phyloP scores from a whole-genome alignment of 2,888 invertebrate species.

The Rosalia funebris region DNA sequence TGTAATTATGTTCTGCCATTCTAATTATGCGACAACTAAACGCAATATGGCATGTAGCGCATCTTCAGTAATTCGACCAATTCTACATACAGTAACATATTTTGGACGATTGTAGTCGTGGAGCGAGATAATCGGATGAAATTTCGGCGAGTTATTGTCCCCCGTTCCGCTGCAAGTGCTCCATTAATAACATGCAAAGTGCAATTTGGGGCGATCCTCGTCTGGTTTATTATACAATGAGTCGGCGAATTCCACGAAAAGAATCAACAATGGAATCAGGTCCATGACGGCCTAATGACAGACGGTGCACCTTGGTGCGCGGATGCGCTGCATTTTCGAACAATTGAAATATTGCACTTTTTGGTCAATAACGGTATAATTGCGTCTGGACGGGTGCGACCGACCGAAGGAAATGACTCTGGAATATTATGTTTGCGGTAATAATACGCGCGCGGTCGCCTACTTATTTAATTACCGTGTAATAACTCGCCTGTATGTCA shows the following conservation, averaged over 20 bases:
- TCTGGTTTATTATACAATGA: constrained; percentile 20
- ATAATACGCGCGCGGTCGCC: constrained; percentile 6
- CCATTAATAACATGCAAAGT: constrained; percentile 2
- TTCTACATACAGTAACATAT: too few species aligned
- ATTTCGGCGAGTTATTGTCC: too few species aligned
- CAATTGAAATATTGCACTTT: constrained; percentile 22
- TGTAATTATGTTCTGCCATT: too few species aligned
- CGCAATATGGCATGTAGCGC: too few species aligned
- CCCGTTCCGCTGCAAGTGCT: too few species aligned
- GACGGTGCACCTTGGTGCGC: constrained; percentile 3
- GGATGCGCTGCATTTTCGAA: constrained; percentile 20
- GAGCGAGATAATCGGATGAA: too few species aligned
- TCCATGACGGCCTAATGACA: constrained; percentile 29
- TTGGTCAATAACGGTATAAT: constrained; percentile 9
- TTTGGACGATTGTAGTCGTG: too few species aligned
- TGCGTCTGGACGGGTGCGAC: constrained; percentile 10
- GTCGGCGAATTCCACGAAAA: constrained; percentile 23
- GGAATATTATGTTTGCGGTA: neutral
- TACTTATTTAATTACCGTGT: constrained; percentile 10
- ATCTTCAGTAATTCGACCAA: too few species aligned
- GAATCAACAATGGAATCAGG: constrained; percentile 22
- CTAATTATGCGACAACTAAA: too few species aligned
- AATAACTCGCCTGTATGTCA: too few species aligned
- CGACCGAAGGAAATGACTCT: constrained; percentile 7
- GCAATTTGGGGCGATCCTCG: constrained; percentile 25